These are phyloP conservation scores for Helobdella robusta DNA, from an alignment of 2,888 invertebrate genomes.

Conservation along the genomic window DNA sequence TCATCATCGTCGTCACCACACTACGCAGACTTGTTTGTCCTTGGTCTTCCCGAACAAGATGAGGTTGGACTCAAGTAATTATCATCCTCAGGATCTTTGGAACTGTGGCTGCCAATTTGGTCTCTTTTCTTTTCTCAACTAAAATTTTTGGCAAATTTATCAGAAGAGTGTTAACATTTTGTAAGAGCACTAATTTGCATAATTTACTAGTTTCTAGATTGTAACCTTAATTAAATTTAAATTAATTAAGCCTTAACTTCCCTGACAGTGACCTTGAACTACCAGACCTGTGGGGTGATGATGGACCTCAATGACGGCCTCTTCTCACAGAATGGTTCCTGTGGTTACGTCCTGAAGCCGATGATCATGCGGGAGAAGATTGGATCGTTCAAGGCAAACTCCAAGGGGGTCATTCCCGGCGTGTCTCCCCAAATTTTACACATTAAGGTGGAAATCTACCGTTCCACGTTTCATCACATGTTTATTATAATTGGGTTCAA, in stretches of 20 bases:
- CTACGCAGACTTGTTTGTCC: conserved; percentile 48
- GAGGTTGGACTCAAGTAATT: conserved; percentile 55
- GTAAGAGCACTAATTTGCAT: no score
- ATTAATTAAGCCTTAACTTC: no score
- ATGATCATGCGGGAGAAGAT: conserved; percentile 53
- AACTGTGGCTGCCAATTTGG: conserved; percentile 56
- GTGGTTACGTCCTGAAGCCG: conserved; percentile 58
- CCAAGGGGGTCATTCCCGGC: conserved; percentile 50
- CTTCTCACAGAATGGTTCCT: conserved; percentile 57
- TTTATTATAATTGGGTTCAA: background rate
- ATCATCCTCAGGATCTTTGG: conserved; percentile 56
- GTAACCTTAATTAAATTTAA: no score
- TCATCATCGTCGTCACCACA: no score
- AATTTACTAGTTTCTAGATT: no score
- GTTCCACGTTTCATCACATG: background rate
- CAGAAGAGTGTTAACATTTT: no score
- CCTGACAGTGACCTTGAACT: conserved; percentile 54
- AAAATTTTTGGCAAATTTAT: background rate
- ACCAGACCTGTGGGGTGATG: conserved; percentile 57
- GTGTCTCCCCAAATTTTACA: conserved; percentile 51
- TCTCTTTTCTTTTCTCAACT: conserved; percentile 36
- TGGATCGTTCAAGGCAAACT: conserved; percentile 50
- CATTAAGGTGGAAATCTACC: conserved; percentile 46
- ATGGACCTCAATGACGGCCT: conserved; percentile 58
- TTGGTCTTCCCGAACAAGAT: conserved; percentile 54